Evolutionary conservation across 2,888 invertebrate species (phyloP).

Genomic region (Agrochola litura): DNA sequence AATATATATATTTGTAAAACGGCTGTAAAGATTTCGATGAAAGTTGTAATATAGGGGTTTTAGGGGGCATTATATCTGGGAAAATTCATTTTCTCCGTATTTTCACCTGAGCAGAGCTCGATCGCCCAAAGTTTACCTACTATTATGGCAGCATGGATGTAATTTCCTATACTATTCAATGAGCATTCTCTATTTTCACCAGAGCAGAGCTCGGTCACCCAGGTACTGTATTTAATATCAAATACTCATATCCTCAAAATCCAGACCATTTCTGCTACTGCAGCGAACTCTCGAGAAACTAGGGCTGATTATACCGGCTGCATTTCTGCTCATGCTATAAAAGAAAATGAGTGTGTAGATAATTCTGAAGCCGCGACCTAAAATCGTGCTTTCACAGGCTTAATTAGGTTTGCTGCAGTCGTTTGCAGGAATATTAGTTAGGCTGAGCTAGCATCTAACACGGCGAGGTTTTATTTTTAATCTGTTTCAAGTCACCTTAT

Average conservation of each 20-base stretch:
- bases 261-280: background rate
- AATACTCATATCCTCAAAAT: background rate
- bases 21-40: too few species aligned
- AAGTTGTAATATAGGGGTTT: too few species aligned
- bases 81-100: too few species aligned
- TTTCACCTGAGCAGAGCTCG: too few species aligned
- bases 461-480: constrained; percentile 7
- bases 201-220: too few species aligned
- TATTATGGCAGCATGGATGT: too few species aligned
- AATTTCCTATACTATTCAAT: too few species aligned
- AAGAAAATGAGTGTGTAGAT: constrained; percentile 50
- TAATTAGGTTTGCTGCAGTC: constrained; percentile 56
- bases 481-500: background rate
- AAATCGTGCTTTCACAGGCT: constrained; percentile 51
- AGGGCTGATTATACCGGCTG: constrained; percentile 15
- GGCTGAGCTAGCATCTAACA: constrained; percentile 19
- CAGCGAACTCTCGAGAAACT: constrained; percentile 19
- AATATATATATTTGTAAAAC: too few species aligned
- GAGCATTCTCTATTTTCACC: too few species aligned
- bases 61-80: too few species aligned
- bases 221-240: background rate
- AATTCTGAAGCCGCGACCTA: constrained; percentile 53
- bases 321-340: constrained; percentile 33
- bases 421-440: constrained; percentile 37
- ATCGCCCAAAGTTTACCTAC: too few species aligned